Base-by-base conservation (phyloP, 2,113 vertebrate genomes). In the Acrocephalus kingi region DNA sequence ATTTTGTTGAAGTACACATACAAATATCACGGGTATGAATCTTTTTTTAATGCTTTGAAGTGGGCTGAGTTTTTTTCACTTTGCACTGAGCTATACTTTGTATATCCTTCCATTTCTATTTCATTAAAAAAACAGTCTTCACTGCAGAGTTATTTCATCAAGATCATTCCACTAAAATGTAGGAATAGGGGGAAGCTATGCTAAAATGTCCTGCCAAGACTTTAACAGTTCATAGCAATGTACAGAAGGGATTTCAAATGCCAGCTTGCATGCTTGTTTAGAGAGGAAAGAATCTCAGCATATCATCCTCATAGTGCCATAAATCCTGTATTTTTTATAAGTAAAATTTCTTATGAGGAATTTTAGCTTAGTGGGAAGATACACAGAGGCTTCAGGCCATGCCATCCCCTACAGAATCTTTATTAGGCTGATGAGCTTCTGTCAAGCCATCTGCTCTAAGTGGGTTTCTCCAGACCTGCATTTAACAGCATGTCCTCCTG, bases 391-490 rank as follows among this genome's bases (percentile, higher is more conserved):
- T 94, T 74, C 22, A 27, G 55, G 46, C 46, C 72, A 23, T 77
- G 39, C 43, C 33, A 55, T 77, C 15, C 46, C n/a, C 35, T 83
- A 9, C 27, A 84, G 72, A 80, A 77, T 16, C 16, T 80, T 88
- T 80, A 71, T 92, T 69, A 92, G 54, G 27, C 30, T 86, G 55
- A 20, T 84, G 33, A 67, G 8, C 24, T 86, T 84, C 94, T 93
- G 25, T 73, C 63, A 92, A 90, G 54, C 37, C 43, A 62, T 76
- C 83, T 93, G 79, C 59, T 86, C 1, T 46, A 58, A 80, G 41
- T 28, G 30, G 9, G 35, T 69, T 81, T 80, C 59, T 71, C 33
- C 45, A 90, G 86, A 89, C 23, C 61, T 67, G 18, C 15, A 41
- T 64, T 59, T 82, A 89, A 48, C 35, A 81, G 23, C 16, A 13